These are phyloP conservation scores for Patiria pectinifera DNA, from an alignment of 53 echinoderm and acorn worm genomes.

Conservation along the genomic window DNA sequence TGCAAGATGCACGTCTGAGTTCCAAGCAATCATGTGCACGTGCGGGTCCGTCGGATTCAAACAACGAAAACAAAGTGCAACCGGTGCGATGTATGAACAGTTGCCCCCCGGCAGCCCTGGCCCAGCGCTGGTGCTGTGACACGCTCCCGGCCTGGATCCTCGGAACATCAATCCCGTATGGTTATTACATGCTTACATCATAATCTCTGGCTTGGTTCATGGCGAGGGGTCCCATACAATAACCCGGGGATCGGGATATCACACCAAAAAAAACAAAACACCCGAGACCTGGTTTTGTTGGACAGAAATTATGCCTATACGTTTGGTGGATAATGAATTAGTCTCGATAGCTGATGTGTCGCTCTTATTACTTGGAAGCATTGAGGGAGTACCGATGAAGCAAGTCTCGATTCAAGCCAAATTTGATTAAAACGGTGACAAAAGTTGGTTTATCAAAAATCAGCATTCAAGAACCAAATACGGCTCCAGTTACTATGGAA, in stretches of 20 bases:
- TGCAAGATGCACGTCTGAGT: neutral
- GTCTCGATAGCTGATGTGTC: no score
- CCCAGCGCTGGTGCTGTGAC: conserved; percentile 1
- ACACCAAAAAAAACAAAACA: neutral
- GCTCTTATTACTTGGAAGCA: no score
- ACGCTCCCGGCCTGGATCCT: neutral
- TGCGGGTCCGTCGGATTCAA: neutral
- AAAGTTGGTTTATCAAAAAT: no score
- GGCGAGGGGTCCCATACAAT: neutral
- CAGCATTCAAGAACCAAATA: no score
- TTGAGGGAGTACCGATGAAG: neutral
- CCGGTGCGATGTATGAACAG: conserved; percentile 42
- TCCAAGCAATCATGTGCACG: conserved; percentile 10
- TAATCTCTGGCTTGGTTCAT: neutral
- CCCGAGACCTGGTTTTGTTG: neutral
- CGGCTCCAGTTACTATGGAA: no score
- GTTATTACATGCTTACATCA: conserved; percentile 14
- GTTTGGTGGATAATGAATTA: no score
- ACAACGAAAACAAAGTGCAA: conserved; percentile 27
- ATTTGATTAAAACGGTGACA: neutral
- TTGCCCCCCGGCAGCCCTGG: neutral
- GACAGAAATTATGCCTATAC: no score
- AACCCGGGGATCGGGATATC: neutral
- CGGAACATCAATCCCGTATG: neutral
- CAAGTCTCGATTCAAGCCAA: neutral